These are phyloP conservation scores for Drosophila subquinaria DNA, from an alignment of 2,888 invertebrate genomes.

Conservation along the genomic window DNA sequence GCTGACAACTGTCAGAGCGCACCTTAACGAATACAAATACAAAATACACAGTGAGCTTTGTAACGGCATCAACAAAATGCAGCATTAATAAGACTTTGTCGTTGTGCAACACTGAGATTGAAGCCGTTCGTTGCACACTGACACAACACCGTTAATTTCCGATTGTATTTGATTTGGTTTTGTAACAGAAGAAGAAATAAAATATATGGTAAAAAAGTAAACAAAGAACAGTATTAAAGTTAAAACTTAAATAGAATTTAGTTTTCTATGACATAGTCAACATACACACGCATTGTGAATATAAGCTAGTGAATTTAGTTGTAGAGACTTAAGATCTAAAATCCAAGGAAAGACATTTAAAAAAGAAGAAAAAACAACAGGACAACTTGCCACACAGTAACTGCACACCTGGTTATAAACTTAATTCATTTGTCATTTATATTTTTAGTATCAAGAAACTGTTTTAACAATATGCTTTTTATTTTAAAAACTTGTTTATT, in stretches of 20 bases:
- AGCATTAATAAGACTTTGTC: conserved; percentile 1
- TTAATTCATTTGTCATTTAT: not conserved
- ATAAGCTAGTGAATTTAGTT: conserved; percentile 51
- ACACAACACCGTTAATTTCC: conserved; percentile 4
- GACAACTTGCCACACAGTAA: conserved; percentile 39
- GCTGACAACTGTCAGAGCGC: not conserved
- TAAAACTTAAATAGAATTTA: conserved; percentile 32
- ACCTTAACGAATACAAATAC: conserved; percentile 6
- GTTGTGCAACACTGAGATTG: conserved; percentile 30
- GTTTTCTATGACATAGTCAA: conserved; percentile 34
- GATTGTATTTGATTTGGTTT: not conserved
- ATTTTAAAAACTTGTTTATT: too few species aligned
- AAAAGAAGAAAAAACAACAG: conserved; percentile 5
- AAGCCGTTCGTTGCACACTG: conserved; percentile 15
- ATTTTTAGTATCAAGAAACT: conserved; percentile 7
- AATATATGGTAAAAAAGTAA: conserved; percentile 10
- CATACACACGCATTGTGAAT: conserved; percentile 17
- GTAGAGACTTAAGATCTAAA: conserved; percentile 51
- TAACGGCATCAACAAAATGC: conserved; percentile 12
- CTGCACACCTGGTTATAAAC: conserved; percentile 9
- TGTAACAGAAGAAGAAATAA: conserved; percentile 9
- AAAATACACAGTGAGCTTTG: not conserved
- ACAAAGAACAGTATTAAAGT: conserved; percentile 28
- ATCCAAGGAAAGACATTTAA: conserved; percentile 32
- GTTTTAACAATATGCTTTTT: too few species aligned